phyloP scores from a whole-genome alignment of 2,797 vertebrate species.

The Phalanger gymnotis region DNA sequence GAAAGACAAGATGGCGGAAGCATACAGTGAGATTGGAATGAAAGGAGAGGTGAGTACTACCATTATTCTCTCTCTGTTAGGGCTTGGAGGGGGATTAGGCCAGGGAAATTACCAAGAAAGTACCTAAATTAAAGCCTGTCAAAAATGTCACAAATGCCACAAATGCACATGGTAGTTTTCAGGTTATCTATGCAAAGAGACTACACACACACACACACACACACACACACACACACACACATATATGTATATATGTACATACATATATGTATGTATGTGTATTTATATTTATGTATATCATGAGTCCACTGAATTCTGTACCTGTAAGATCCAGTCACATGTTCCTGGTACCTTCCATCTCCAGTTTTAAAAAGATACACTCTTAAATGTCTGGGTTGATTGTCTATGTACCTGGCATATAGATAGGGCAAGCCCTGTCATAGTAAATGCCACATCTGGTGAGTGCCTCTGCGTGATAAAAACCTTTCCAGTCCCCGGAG shows the following conservation, averaged over 20 bases:
- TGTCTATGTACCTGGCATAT: background rate
- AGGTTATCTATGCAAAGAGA: background rate
- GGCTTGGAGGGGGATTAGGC: background rate
- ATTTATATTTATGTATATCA: background rate
- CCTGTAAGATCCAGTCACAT: background rate
- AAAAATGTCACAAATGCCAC: background rate
- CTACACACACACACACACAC: no score
- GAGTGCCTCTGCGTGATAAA: background rate
- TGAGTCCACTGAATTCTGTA: background rate
- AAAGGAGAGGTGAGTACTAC: constrained; percentile 84
- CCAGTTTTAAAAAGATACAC: background rate
- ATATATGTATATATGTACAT: background rate
- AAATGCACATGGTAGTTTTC: background rate
- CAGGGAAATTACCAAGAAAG: background rate
- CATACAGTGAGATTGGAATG: constrained; percentile 85
- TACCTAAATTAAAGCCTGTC: background rate
- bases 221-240: background rate
- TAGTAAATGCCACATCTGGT: background rate
- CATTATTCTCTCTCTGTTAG: background rate
- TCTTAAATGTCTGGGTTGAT: background rate
- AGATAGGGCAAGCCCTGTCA: background rate
- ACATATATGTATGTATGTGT: background rate
- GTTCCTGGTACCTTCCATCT: background rate
- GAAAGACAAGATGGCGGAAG: constrained; percentile 86
- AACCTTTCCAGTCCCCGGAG: background rate